These are phyloP conservation scores for Chrysodeixis includens DNA, from an alignment of 2,888 invertebrate species.

Conservation along the genomic window DNA sequence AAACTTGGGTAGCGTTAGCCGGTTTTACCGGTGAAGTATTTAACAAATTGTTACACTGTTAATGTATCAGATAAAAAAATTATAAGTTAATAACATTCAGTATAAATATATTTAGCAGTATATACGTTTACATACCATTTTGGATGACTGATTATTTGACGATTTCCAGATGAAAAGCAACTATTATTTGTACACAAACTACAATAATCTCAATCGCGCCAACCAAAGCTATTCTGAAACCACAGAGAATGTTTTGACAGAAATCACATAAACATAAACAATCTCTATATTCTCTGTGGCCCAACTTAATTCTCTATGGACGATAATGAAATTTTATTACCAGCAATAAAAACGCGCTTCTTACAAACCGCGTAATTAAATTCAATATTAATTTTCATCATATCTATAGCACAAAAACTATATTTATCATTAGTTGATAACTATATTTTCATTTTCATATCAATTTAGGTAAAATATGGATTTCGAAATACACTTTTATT, in stretches of 20 bases:
- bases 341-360: too few species aligned
- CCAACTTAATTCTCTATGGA: background rate
- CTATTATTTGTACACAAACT: background rate
- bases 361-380: too few species aligned
- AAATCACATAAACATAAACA: background rate
- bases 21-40: conserved; percentile 32
- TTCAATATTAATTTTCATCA: too few species aligned
- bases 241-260: background rate
- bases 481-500: too few species aligned
- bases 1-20: conserved; percentile 7
- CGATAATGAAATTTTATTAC: too few species aligned
- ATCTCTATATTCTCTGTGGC: background rate
- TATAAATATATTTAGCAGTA: background rate
- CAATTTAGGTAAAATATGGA: too few species aligned
- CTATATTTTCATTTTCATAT: too few species aligned
- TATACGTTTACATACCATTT: conserved; percentile 67
- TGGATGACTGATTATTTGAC: conserved; percentile 60
- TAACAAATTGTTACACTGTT: background rate
- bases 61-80: conserved; percentile 14
- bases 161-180: conserved; percentile 54
- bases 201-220: background rate
- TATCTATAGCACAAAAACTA: too few species aligned
- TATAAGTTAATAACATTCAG: background rate
- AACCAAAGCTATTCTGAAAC: too few species aligned
- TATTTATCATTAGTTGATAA: too few species aligned